Conservation (phyloP, 2,797 vertebrate genomes). For the Chaetodon trifasciatus region DNA sequence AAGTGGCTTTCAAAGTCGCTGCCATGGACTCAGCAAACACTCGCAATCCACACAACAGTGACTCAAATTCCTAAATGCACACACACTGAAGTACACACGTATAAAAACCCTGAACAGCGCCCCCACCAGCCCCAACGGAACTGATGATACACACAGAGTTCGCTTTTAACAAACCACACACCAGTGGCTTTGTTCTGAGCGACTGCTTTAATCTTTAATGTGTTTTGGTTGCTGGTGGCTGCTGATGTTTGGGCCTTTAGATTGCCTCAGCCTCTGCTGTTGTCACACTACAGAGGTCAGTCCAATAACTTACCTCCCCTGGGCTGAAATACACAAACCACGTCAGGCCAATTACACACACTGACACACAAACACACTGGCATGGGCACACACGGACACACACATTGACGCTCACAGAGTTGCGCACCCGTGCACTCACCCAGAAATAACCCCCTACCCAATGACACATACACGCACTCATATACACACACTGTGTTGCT, state of each 20-base stretch:
- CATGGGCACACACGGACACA: slow-evolving; percentile 22
- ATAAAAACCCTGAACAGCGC: slow-evolving; percentile 15
- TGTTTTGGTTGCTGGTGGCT: slow-evolving; percentile 70
- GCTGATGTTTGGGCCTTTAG: slow-evolving; percentile 67
- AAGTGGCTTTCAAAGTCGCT: slow-evolving; percentile 51
- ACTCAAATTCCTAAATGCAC: slow-evolving; percentile 24
- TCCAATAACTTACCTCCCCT: slow-evolving; percentile 75
- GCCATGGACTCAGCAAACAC: slow-evolving; percentile 34
- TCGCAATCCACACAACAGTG: slow-evolving; percentile 27
- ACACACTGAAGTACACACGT: neutral
- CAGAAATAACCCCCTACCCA: slow-evolving; percentile 31
- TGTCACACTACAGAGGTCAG: slow-evolving; percentile 81
- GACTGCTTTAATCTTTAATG: slow-evolving; percentile 78
- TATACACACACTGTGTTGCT: slow-evolving; percentile 5
- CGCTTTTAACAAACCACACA: slow-evolving; percentile 66
- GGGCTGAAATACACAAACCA: slow-evolving; percentile 66
- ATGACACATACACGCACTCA: neutral
- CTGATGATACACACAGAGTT: slow-evolving; percentile 51
- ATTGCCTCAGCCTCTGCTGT: slow-evolving; percentile 71
- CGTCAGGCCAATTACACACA: slow-evolving; percentile 70
- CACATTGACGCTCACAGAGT: slow-evolving; percentile 5
- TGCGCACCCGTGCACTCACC: slow-evolving; percentile 21
- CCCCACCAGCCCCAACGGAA: slow-evolving; percentile 35
- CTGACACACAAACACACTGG: slow-evolving; percentile 37
- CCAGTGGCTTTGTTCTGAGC: slow-evolving; percentile 74